Conservation (phyloP, 2,113 vertebrate genomes). For the Nothobranchius kuhntae region DNA sequence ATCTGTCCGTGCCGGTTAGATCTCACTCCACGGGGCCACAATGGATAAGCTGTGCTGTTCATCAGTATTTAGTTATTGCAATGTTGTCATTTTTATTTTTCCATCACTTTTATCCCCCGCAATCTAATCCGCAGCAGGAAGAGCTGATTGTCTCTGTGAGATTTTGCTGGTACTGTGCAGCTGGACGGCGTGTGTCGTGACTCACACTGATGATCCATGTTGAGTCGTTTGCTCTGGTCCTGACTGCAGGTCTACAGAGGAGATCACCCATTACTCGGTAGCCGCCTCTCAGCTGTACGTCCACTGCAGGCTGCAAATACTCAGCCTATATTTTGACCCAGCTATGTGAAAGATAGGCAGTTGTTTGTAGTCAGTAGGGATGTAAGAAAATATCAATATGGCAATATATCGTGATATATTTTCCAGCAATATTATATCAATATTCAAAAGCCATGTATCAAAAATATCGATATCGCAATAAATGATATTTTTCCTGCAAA, state of each 20-base stretch:
- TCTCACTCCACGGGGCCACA: conserved; percentile 59
- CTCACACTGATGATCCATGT: conserved; percentile 36
- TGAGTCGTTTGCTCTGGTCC: background rate
- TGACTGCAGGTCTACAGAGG: background rate
- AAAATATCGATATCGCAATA: too few relatives aligned
- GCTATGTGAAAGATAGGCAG: conserved; percentile 34
- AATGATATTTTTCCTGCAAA: too few relatives aligned
- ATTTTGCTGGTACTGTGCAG: conserved; percentile 19
- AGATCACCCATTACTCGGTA: background rate
- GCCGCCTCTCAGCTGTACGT: conserved; percentile 2
- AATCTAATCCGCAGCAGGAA: conserved; percentile 51
- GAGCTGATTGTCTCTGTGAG: conserved; percentile 43
- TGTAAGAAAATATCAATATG: too few relatives aligned
- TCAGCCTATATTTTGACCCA: conserved; percentile 61
- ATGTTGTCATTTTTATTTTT: background rate
- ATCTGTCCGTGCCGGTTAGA: conserved; percentile 44
- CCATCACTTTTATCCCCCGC: conserved; percentile 39
- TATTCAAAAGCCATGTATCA: too few relatives aligned
- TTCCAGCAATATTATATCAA: too few relatives aligned
- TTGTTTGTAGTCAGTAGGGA: conserved; percentile 36
- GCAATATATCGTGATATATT: too few relatives aligned
- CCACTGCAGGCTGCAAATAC: conserved; percentile 42
- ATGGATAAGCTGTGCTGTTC: conserved; percentile 69
- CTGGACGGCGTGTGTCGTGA: conserved; percentile 24
- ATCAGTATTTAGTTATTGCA: conserved; percentile 68